Evolutionary conservation across 2,888 invertebrate genomes (phyloP).

Genomic region (Caprella mutica): DNA sequence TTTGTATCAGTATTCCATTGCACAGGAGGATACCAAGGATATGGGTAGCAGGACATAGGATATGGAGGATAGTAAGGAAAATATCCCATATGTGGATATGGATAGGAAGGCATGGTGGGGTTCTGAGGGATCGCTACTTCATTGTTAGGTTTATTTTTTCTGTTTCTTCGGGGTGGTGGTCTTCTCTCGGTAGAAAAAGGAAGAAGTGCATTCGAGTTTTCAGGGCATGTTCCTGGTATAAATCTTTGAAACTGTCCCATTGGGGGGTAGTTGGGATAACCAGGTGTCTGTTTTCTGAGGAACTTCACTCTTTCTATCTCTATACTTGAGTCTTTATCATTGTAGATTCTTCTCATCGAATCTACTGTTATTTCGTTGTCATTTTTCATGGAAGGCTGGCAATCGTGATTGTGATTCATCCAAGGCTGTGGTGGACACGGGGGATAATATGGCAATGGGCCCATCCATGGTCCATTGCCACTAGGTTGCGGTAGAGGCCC

Average conservation of each 20-base stretch:
- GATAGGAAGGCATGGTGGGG: background rate
- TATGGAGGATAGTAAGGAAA: constrained; percentile 33
- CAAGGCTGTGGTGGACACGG: too few relatives aligned
- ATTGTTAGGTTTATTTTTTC: constrained; percentile 9
- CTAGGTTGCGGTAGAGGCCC: too few relatives aligned
- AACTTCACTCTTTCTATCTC: constrained; percentile 32
- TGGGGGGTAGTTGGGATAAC: background rate
- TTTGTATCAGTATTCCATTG: constrained; percentile 21
- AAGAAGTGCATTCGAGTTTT: background rate
- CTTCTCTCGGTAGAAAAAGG: constrained; percentile 15
- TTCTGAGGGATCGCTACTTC: constrained; percentile 4
- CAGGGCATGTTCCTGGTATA: too few relatives aligned
- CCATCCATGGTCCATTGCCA: too few relatives aligned
- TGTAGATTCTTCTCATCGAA: constrained; percentile 27
- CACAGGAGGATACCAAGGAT: constrained; percentile 21
- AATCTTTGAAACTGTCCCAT: too few relatives aligned
- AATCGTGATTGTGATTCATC: too few relatives aligned
- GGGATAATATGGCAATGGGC: too few relatives aligned
- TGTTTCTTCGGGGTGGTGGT: constrained; percentile 27
- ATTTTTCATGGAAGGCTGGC: too few relatives aligned
- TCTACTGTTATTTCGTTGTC: too few relatives aligned
- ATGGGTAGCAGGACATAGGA: constrained; percentile 20
- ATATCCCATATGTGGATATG: constrained; percentile 1
- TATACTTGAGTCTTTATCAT: constrained; percentile 26
- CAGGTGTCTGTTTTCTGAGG: constrained; percentile 11